phyloP scores from a whole-genome alignment of 2,113 vertebrate species.

The Himantopus leucocephalus region DNA sequence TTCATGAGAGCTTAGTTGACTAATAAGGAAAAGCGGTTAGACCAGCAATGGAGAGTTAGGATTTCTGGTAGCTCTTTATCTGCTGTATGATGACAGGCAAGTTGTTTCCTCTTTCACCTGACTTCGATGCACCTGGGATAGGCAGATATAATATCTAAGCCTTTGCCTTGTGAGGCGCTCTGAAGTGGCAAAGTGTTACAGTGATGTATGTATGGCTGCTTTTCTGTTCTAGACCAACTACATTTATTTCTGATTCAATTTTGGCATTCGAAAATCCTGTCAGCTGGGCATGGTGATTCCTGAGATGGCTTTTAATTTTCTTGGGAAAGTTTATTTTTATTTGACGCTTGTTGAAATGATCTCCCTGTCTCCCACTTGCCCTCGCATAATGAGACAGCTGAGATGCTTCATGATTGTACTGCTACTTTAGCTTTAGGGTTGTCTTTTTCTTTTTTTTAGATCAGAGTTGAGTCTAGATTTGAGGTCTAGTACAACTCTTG shows the following conservation, averaged over 20 bases:
- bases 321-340: not conserved
- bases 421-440: not conserved
- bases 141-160: not conserved
- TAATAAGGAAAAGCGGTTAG: not conserved
- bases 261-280: not conserved
- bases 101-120: not conserved
- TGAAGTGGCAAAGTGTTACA: not conserved
- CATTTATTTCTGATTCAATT: not conserved
- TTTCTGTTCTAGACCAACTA: not conserved
- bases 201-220: not conserved
- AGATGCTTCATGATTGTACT: not conserved
- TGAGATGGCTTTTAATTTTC: not conserved
- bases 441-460: not conserved
- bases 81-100: not conserved
- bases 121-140: not conserved
- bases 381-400: not conserved
- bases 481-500: not conserved
- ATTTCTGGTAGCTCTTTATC: not conserved
- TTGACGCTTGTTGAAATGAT: not conserved
- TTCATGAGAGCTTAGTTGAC: not conserved
- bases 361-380: not conserved
- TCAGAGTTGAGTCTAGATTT: not conserved
- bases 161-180: not conserved
- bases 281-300: not conserved
- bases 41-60: not conserved